Percentiles rank a stretch among this genome's conserved stretches.
Evolutionary conservation across 2,888 invertebrate genomes (phyloP).

Genomic region (Ethmia dodecea): DNA sequence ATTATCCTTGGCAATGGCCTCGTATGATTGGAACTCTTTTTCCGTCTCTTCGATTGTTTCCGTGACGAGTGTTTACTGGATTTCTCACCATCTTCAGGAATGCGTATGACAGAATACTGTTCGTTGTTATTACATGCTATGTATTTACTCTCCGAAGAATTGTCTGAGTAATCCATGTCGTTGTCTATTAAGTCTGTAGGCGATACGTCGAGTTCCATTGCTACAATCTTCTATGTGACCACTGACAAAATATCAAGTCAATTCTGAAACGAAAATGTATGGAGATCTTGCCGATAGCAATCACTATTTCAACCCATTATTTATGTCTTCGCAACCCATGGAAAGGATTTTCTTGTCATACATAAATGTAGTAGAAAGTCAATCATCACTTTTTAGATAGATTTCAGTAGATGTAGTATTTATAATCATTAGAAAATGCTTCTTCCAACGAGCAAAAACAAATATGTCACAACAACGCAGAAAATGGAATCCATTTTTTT

Average conservation of each 20-base stretch:
- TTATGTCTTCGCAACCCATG: constrained; percentile 29
- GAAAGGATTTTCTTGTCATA: constrained; percentile 22
- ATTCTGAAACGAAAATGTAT: constrained; percentile 42
- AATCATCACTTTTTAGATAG: constrained; percentile 38
- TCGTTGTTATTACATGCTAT: constrained; percentile 56
- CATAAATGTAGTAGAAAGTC: constrained; percentile 23
- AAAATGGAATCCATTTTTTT: constrained; percentile 60
- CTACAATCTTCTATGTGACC: constrained; percentile 5
- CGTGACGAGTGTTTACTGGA: constrained; percentile 88
- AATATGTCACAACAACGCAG: constrained; percentile 77
- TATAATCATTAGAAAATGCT: constrained; percentile 32
- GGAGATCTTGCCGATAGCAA: constrained; percentile 49
- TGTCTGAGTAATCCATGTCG: constrained; percentile 60
- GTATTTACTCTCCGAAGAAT: constrained; percentile 58
- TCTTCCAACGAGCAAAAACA: constrained; percentile 44
- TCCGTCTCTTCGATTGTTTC: constrained; percentile 83
- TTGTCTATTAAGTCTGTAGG: constrained; percentile 42
- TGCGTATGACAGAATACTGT: constrained; percentile 63
- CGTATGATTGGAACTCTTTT: constrained; percentile 85
- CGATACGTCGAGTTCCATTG: constrained; percentile 66
- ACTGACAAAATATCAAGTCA: constrained; percentile 27
- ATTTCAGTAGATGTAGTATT: constrained; percentile 25
- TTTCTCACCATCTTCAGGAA: constrained; percentile 71
- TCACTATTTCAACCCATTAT: constrained; percentile 72
- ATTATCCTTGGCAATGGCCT: constrained; percentile 86